Conservation (phyloP, 2,797 vertebrate genomes). For the Rhabdophis nuchalis region DNA sequence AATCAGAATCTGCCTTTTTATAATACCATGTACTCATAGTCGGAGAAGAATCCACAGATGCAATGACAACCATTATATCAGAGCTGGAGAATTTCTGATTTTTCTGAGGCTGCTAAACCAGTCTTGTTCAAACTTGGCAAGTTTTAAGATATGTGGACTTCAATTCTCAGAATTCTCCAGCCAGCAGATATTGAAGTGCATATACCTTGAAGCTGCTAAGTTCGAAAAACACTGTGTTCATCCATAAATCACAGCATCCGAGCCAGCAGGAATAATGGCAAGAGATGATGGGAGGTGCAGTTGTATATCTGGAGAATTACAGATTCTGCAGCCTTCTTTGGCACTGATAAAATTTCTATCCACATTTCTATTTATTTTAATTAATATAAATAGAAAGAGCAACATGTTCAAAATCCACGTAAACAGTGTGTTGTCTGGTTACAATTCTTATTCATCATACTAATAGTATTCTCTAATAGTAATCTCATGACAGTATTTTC, state of each 20-base stretch:
- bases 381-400: too few species aligned
- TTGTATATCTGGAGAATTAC: not conserved
- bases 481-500: too few species aligned
- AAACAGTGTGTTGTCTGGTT: too few species aligned
- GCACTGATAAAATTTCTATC: not conserved
- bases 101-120: not conserved
- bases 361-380: not conserved
- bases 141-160: not conserved
- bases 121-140: not conserved
- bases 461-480: too few species aligned
- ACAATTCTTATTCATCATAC: too few species aligned
- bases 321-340: not conserved
- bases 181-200: not conserved
- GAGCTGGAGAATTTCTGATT: not conserved
- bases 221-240: not conserved
- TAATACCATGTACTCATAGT: not conserved
- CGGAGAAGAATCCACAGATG: not conserved
- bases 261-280: not conserved
- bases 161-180: not conserved
- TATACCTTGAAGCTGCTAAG: not conserved
- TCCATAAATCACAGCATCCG: not conserved
- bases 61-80: not conserved
- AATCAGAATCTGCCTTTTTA: not conserved
- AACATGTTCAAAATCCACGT: too few species aligned
- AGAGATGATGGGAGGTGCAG: not conserved